phyloP scores from a whole-genome alignment of 2,888 invertebrate species.

The Microctonus aethiopoides region DNA sequence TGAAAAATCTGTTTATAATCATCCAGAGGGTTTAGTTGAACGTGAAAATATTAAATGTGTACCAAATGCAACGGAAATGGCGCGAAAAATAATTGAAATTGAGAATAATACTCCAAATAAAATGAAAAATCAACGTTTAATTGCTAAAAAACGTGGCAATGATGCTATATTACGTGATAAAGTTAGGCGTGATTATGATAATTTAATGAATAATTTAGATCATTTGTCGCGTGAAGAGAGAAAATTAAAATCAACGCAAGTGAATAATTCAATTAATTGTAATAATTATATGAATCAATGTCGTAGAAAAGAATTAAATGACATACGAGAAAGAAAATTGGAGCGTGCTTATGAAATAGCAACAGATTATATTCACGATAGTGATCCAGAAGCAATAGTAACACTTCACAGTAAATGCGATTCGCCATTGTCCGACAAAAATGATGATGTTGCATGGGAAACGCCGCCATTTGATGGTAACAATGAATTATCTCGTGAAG shows the following conservation, averaged over 20 bases:
- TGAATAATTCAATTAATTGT: slow-evolving; percentile 6
- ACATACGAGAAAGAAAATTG: slow-evolving; percentile 68
- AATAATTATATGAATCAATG: slow-evolving; percentile 66
- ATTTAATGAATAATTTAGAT: slow-evolving; percentile 55
- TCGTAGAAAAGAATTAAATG: slow-evolving; percentile 65
- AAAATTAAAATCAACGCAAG: slow-evolving; percentile 54
- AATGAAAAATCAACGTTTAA: slow-evolving; percentile 47
- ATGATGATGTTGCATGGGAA: slow-evolving; percentile 8
- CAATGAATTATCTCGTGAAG: slow-evolving; percentile 50
- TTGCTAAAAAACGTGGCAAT: slow-evolving; percentile 52
- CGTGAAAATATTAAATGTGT: slow-evolving; percentile 52
- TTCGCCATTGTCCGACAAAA: slow-evolving; percentile 22
- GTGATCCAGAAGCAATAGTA: slow-evolving; percentile 46
- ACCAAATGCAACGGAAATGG: slow-evolving; percentile 59
- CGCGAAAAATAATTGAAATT: slow-evolving; percentile 40
- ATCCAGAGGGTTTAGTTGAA: slow-evolving; percentile 57
- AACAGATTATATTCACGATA: slow-evolving; percentile 26
- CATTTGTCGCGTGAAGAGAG: slow-evolving; percentile 54
- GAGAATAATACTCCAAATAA: slow-evolving; percentile 36
- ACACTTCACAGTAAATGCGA: slow-evolving; percentile 46
- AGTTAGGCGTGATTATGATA: slow-evolving; percentile 58
- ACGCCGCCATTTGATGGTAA: background rate
- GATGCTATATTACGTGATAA: slow-evolving; percentile 60
- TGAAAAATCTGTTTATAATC: slow-evolving; percentile 52
- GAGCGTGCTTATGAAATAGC: slow-evolving; percentile 69